These are phyloP conservation scores for Ictidomys tridecemlineatus DNA, from an alignment of 2,113 vertebrate species.

Conservation along the genomic window DNA sequence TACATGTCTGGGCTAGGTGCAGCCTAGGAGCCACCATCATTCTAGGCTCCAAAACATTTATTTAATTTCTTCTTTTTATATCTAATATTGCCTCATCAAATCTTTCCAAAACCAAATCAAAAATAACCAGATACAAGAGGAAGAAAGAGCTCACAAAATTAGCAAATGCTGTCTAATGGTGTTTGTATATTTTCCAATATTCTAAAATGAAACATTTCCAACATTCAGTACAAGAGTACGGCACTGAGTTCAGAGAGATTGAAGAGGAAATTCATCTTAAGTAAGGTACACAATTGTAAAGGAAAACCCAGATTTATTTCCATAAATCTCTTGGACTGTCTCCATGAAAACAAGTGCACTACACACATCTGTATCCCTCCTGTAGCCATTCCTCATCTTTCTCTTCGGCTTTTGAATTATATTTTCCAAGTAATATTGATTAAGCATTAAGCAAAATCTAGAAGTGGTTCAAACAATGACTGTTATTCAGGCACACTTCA, in stretches of 20 bases:
- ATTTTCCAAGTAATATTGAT: slow-evolving; percentile 23
- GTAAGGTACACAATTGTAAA: background rate
- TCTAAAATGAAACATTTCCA: background rate
- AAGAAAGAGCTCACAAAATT: background rate
- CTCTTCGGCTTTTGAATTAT: slow-evolving; percentile 25
- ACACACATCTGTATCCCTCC: background rate
- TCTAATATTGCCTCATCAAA: background rate
- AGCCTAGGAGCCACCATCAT: background rate
- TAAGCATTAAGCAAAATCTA: slow-evolving; percentile 9
- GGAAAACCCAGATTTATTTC: slow-evolving; percentile 25
- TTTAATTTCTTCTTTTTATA: background rate
- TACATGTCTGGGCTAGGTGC: background rate
- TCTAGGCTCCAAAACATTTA: background rate
- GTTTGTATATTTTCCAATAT: background rate
- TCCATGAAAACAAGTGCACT: background rate
- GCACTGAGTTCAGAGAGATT: background rate
- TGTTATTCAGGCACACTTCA: slow-evolving; percentile 59
- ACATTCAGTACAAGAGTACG: background rate
- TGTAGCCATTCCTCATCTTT: background rate
- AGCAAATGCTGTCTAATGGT: background rate
- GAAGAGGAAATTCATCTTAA: background rate
- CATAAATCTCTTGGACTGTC: background rate
- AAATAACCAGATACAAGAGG: background rate
- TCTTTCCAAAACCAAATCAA: slow-evolving; percentile 34
- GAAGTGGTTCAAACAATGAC: slow-evolving; percentile 45